Percentiles rank a stretch among this genome's conserved stretches.
Evolutionary conservation across 1,140 invertebrate genomes (phyloP).

Genomic region (Drosophila serrata): DNA sequence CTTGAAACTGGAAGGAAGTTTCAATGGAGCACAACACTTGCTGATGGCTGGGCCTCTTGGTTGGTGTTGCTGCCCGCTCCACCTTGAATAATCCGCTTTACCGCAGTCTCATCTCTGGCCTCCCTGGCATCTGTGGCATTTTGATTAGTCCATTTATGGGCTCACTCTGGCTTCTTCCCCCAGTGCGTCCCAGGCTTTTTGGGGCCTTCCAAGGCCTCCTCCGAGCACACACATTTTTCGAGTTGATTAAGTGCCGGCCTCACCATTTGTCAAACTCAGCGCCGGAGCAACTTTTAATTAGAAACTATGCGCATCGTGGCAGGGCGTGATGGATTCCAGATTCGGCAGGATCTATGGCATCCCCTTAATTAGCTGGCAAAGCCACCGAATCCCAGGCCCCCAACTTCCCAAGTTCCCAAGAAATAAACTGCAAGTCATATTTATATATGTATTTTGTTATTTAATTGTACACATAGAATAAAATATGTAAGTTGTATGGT

Average conservation of each 20-base stretch:
- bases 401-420: neutral
- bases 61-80: no score
- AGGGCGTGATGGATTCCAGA: slow-evolving; percentile 31
- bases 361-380: slow-evolving; percentile 34
- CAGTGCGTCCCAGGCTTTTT: neutral
- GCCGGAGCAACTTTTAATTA: slow-evolving; percentile 61
- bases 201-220: no score
- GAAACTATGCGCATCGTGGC: slow-evolving; percentile 55
- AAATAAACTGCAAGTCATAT: neutral
- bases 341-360: neutral
- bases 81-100: neutral
- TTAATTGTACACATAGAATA: slow-evolving; percentile 51
- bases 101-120: neutral
- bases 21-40: no score
- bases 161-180: neutral
- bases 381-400: neutral
- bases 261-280: slow-evolving; percentile 54
- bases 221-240: slow-evolving; percentile 18
- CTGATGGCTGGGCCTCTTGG: no score
- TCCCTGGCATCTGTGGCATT: slow-evolving; percentile 18
- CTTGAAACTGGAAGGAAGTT: neutral
- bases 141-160: slow-evolving; percentile 34
- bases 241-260: slow-evolving; percentile 47
- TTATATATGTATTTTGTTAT: slow-evolving; percentile 3
- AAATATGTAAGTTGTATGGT: slow-evolving; percentile 33